Evolutionary conservation across 2,797 vertebrate genomes (phyloP).

Genomic region (Chrosomus eos): DNA sequence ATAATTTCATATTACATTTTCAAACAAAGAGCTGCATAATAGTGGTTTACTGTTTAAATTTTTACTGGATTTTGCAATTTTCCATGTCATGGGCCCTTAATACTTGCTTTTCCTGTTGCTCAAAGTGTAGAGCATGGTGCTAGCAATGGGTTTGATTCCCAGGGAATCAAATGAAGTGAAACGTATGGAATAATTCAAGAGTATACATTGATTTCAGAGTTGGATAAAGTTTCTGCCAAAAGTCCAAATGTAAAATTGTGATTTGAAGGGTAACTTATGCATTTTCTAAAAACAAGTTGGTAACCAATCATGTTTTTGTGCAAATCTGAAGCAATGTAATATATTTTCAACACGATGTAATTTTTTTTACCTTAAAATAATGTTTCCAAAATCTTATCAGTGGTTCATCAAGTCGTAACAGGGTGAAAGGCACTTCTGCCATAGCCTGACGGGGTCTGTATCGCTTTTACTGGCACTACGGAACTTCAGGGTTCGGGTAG

Average conservation of each 20-base stretch:
- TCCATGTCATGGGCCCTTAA: neutral
- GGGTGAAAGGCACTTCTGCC: no score
- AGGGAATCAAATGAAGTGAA: neutral
- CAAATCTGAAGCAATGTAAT: neutral
- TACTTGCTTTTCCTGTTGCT: neutral
- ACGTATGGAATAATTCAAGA: neutral
- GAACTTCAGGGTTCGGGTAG: no score
- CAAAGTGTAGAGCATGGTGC: neutral
- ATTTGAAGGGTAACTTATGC: neutral
- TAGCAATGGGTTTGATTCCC: neutral
- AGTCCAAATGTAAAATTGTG: neutral
- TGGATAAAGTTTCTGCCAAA: neutral
- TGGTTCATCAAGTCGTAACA: no score
- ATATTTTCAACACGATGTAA: no score
- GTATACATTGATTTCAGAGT: neutral
- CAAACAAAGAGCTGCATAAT: neutral
- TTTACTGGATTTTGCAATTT: no score
- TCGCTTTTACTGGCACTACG: no score
- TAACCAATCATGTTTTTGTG: neutral
- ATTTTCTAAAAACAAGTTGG: neutral
- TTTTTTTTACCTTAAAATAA: no score
- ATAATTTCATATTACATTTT: no score
- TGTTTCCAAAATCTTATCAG: no score
- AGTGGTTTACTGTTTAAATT: neutral
- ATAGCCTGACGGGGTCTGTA: no score